Evolutionary conservation across 2,113 vertebrate genomes (phyloP), one percentile per base, ranked within the genome.

Genomic region (Neolamprologus tretocephalus): DNA sequence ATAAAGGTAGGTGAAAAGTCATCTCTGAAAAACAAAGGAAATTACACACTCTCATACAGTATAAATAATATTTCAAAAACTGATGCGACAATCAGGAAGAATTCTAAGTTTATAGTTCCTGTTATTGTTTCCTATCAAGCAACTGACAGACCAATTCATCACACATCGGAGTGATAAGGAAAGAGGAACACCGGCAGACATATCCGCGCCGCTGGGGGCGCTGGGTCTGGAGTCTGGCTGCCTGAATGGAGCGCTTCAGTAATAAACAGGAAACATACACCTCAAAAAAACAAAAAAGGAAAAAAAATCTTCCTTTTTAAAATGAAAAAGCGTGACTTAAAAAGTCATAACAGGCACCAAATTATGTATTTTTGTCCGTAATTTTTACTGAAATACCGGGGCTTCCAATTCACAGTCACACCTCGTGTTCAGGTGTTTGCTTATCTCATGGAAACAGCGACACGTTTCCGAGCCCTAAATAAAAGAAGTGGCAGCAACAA

Each of bases 71-170:
- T 92, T 90, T 91, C 83, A 93, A 95, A 95, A 92, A 86, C 91
- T 90, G 51, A 87, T 85, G 80, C 79, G 89, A 91, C 94, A 91
- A 92, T 87, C 87, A 79, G 89, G 86, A 92, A 88, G 84, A 93
- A 89, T 91, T 95, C 94, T 92, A 95, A 94, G 91, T 95, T 94
- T 96, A 94, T 91, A 96, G 92, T 96, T 97, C 96, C 96, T 96
- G 96, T 96, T 97, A 94, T 96, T 96, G 94, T 96, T 96, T 96
- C 92, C 93, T 93, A 94, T 95, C 95, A 92, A 95, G 92, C 82
- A 68, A 87, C 89, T 87, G 93, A 89, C 89, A 91, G 89, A 94
- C 31, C 63, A 58, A 96, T 96, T 90, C 84, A 95, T 97, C 96
- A 95, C 89, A 94, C 84, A 17, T 51, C 55, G 55, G 35, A 92